Percentiles rank a stretch among this genome's conserved stretches.
These are phyloP conservation scores for Lates calcarifer DNA, from an alignment of 2,113 vertebrate genomes.

Conservation along the genomic window DNA sequence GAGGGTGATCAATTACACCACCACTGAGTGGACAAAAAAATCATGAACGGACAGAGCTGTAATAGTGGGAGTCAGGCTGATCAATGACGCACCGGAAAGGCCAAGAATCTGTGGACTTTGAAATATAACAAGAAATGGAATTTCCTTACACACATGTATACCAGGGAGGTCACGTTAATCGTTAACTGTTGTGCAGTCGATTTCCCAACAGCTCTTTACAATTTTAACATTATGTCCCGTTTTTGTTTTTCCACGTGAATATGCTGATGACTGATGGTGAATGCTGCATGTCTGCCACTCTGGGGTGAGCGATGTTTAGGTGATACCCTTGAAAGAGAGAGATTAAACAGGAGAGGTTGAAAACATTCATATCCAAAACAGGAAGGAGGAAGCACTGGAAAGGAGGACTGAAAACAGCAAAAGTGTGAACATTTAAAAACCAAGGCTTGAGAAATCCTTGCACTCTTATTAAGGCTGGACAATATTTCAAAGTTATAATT, in stretches of 20 bases:
- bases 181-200: neutral
- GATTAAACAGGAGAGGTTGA: neutral
- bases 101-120: neutral
- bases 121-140: neutral
- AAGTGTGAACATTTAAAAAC: constrained; percentile 1
- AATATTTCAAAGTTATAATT: neutral
- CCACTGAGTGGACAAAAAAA: neutral
- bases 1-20: neutral
- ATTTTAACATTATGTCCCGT: neutral
- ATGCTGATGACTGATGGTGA: neutral
- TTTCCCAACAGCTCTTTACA: neutral
- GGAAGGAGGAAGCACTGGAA: neutral
- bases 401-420: neutral
- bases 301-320: neutral
- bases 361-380: constrained; percentile 36
- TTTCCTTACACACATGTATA: neutral
- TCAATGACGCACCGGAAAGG: neutral
- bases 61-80: neutral
- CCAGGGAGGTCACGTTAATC: neutral
- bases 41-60: neutral
- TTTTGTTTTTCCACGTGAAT: neutral
- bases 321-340: constrained; percentile 5
- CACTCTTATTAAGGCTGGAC: constrained; percentile 5
- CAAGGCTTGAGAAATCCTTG: neutral
- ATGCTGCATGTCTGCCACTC: neutral